Conservation (phyloP, 2,113 vertebrate genomes). For the Mugil cephalus region DNA sequence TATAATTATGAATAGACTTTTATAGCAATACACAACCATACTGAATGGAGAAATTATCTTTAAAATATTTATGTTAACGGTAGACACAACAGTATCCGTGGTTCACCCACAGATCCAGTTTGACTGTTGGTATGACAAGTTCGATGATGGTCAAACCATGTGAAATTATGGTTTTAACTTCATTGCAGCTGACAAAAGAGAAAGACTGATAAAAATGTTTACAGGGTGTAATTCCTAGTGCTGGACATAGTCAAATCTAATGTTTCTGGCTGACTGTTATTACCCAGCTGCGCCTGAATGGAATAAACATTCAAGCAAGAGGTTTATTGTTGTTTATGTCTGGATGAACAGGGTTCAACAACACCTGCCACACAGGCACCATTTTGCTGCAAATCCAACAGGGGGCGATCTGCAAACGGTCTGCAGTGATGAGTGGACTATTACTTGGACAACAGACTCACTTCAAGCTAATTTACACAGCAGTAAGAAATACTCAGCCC, state of each 20-base stretch:
- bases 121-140: not conserved
- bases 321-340: constrained; percentile 75
- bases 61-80: too few species aligned
- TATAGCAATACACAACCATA: too few species aligned
- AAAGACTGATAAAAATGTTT: constrained; percentile 16
- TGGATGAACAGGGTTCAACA: constrained; percentile 44
- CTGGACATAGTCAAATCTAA: constrained; percentile 24
- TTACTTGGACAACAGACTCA: not conserved
- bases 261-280: constrained; percentile 34
- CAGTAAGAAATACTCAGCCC: too few species aligned
- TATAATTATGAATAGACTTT: too few species aligned
- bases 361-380: constrained; percentile 55
- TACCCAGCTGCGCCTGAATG: constrained; percentile 14
- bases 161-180: constrained; percentile 2
- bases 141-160: not conserved
- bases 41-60: too few species aligned
- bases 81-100: not conserved
- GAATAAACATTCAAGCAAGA: constrained; percentile 49
- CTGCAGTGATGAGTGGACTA: not conserved
- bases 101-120: not conserved
- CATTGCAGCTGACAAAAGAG: constrained; percentile 9
- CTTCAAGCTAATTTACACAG: too few species aligned
- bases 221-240: constrained; percentile 29
- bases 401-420: constrained; percentile 35
- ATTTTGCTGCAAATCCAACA: constrained; percentile 30